Conservation (phyloP, 64 coral and sea anemone genomes). For the Montipora capricornis region DNA sequence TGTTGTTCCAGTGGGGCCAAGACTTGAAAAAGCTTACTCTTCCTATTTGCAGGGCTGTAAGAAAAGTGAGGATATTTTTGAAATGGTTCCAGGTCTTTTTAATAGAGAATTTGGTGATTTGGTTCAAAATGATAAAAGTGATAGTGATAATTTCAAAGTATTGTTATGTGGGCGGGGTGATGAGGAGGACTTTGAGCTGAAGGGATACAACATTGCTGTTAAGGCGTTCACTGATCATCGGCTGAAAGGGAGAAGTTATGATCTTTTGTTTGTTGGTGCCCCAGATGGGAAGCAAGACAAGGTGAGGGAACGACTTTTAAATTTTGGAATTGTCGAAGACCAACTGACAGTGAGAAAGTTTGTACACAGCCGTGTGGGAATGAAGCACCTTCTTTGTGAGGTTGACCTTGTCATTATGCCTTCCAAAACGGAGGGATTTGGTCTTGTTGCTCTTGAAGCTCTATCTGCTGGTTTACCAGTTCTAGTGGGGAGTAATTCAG, state of each 20-base stretch:
- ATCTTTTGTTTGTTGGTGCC: neutral
- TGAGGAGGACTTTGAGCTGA: no score
- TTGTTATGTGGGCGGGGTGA: neutral
- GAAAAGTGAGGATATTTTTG: no score
- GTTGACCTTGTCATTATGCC: no score
- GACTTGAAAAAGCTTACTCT: no score
- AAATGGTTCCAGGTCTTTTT: no score
- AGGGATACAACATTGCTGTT: no score
- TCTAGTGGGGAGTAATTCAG: no score
- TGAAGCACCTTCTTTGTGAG: neutral
- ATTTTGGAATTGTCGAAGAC: neutral
- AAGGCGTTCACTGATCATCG: neutral
- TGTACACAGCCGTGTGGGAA: neutral
- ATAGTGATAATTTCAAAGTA: neutral
- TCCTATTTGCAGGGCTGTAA: no score
- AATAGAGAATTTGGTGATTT: neutral
- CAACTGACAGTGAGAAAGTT: neutral
- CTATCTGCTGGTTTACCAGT: no score
- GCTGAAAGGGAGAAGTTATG: neutral
- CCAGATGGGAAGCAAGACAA: neutral
- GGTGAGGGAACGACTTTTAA: neutral
- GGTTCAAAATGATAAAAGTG: neutral
- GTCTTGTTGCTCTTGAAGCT: no score
- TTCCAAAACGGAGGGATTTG: no score
- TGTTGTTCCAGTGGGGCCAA: no score